Conservation (phyloP, 1,140 invertebrate species). For the Drosophila sechellia region DNA sequence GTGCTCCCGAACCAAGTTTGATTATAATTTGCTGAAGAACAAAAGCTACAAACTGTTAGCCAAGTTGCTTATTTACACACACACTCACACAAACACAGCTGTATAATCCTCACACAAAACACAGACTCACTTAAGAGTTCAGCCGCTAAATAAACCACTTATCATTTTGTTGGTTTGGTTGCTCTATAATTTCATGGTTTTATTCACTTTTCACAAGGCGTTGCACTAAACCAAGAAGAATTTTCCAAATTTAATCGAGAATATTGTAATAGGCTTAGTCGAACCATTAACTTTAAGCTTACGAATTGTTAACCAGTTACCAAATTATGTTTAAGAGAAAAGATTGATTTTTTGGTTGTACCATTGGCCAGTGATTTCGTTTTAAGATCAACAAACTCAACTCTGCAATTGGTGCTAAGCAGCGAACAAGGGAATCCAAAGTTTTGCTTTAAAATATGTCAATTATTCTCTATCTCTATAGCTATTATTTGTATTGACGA, state of each 20-base stretch:
- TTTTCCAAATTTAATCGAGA: slow-evolving; percentile 42
- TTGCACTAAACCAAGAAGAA: slow-evolving; percentile 27
- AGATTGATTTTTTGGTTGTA: slow-evolving; percentile 51
- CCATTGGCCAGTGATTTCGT: slow-evolving; percentile 57
- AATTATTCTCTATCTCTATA: slow-evolving; percentile 17
- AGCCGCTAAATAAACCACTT: slow-evolving; percentile 39
- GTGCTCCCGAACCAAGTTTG: slow-evolving; percentile 34
- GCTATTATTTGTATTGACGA: slow-evolving; percentile 12
- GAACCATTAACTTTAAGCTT: slow-evolving; percentile 45
- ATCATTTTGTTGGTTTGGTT: slow-evolving; percentile 71
- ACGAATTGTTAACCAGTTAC: slow-evolving; percentile 49
- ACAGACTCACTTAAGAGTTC: slow-evolving; percentile 49
- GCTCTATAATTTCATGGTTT: slow-evolving; percentile 26
- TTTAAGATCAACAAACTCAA: slow-evolving; percentile 30
- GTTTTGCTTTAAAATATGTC: slow-evolving; percentile 23
- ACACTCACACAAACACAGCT: slow-evolving; percentile 38
- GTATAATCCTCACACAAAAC: slow-evolving; percentile 42
- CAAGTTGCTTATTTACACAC: slow-evolving; percentile 54
- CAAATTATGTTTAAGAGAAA: slow-evolving; percentile 29
- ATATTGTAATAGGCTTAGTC: slow-evolving; percentile 68
- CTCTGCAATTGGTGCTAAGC: slow-evolving; percentile 37
- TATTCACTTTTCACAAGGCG: slow-evolving; percentile 55
- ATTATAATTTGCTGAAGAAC: slow-evolving; percentile 44
- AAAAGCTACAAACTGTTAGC: slow-evolving; percentile 36
- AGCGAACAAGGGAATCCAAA: slow-evolving; percentile 12